These are phyloP conservation scores for Orchesella cincta DNA, from an alignment of 1,140 invertebrate species.

Conservation along the genomic window DNA sequence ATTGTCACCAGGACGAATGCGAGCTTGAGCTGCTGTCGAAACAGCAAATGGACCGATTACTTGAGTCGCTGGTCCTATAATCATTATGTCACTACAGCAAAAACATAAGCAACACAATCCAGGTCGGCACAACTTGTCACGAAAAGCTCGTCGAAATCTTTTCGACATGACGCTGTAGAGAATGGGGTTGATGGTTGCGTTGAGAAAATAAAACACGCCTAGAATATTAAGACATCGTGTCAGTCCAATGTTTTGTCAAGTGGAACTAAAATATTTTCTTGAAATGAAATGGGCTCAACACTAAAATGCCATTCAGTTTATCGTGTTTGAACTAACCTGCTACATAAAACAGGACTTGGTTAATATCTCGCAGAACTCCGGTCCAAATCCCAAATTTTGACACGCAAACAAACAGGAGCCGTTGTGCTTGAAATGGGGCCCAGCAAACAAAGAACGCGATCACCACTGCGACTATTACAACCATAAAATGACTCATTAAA, in stretches of 20 bases:
- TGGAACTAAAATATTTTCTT: neutral
- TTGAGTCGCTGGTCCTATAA: neutral
- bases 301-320: neutral
- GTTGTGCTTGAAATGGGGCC: slow-evolving; percentile 53
- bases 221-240: slow-evolving; percentile 56
- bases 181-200: slow-evolving; percentile 85
- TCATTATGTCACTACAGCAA: neutral
- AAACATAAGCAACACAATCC: neutral
- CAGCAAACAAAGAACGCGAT: slow-evolving; percentile 68
- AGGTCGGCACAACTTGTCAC: slow-evolving; percentile 19
- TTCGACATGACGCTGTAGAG: slow-evolving; percentile 70
- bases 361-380: slow-evolving; percentile 50
- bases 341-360: slow-evolving; percentile 57
- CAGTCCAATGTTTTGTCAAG: neutral
- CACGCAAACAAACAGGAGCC: slow-evolving; percentile 56
- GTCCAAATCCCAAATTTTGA: slow-evolving; percentile 50
- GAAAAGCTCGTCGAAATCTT: slow-evolving; percentile 9
- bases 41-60: neutral
- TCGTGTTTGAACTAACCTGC: slow-evolving; percentile 31
- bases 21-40: neutral
- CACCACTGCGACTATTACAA: slow-evolving; percentile 64
- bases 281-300: too few relatives aligned
- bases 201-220: slow-evolving; percentile 83
- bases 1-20: neutral
- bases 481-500: neutral